Conservation (phyloP, 2,888 invertebrate genomes). For the Scrobipalpa atriplicella region DNA sequence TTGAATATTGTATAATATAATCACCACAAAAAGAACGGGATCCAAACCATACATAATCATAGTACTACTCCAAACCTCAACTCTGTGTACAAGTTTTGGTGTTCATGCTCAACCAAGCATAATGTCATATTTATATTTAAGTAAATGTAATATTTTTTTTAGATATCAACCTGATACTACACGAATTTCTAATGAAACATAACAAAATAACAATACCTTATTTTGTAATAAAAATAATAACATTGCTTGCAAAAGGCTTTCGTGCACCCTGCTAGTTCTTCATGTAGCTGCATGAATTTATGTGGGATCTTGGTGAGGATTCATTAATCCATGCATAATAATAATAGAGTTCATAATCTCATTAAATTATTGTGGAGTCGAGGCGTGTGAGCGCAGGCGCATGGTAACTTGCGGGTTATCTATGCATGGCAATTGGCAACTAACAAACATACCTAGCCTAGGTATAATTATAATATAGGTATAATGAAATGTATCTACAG, state of each 20-base stretch:
- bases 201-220: too few species aligned
- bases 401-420: conserved; percentile 2
- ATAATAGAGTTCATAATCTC: conserved; percentile 12
- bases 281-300: not conserved
- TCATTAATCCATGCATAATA: conserved; percentile 16
- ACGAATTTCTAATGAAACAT: too few species aligned
- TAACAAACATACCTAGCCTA: too few species aligned
- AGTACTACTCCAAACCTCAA: too few species aligned
- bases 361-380: conserved; percentile 10
- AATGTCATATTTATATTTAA: too few species aligned
- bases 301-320: conserved; percentile 1
- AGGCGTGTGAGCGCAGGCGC: conserved; percentile 1
- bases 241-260: not conserved
- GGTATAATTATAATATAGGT: not conserved
- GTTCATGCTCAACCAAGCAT: too few species aligned
- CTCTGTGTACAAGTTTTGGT: too few species aligned
- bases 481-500: not conserved
- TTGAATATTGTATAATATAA: too few species aligned
- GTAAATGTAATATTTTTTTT: not conserved
- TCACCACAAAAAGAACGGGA: too few species aligned
- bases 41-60: too few species aligned
- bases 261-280: conserved; percentile 7
- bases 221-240: not conserved
- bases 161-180: not conserved
- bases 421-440: conserved; percentile 4